Percentiles rank a stretch among this genome's conserved stretches.
phyloP scores from a whole-genome alignment of 2,888 invertebrate genomes.

The Drosophila quinaria region DNA sequence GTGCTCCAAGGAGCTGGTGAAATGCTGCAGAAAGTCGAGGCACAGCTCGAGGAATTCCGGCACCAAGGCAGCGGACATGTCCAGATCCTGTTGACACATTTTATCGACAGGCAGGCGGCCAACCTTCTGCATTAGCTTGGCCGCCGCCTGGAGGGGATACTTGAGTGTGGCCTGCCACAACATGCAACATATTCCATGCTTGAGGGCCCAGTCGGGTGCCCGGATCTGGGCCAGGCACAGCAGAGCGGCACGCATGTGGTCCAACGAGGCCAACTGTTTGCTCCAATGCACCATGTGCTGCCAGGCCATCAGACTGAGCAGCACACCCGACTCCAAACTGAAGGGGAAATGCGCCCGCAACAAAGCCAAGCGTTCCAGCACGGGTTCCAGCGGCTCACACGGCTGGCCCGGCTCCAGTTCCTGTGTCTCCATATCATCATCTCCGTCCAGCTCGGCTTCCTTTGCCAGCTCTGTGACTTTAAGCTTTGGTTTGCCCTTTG shows the following conservation, averaged over 20 bases:
- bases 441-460: constrained; percentile 2
- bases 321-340: constrained; percentile 91
- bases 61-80: constrained; percentile 89
- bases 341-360: constrained; percentile 93
- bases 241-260: constrained; percentile 90
- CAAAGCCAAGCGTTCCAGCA: constrained; percentile 88
- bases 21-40: constrained; percentile 82
- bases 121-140: constrained; percentile 92
- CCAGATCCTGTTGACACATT: constrained; percentile 92
- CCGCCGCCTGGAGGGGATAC: constrained; percentile 91
- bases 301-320: constrained; percentile 96
- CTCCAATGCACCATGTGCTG: constrained; percentile 96
- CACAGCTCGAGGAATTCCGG: constrained; percentile 88
- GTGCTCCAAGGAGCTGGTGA: constrained; percentile 77
- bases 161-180: constrained; percentile 96
- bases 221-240: constrained; percentile 87
- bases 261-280: constrained; percentile 89
- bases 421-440: constrained; percentile 8
- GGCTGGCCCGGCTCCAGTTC: constrained; percentile 30
- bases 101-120: constrained; percentile 95
- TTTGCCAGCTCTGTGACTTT: constrained; percentile 9
- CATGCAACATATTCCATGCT: constrained; percentile 93
- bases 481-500: constrained; percentile 18
- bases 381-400: constrained; percentile 78
- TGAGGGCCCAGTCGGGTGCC: constrained; percentile 84